Evolutionary conservation across 2,888 invertebrate genomes (phyloP), one percentile per base, ranked within the genome.

Genomic region (Artemia sinica): DNA sequence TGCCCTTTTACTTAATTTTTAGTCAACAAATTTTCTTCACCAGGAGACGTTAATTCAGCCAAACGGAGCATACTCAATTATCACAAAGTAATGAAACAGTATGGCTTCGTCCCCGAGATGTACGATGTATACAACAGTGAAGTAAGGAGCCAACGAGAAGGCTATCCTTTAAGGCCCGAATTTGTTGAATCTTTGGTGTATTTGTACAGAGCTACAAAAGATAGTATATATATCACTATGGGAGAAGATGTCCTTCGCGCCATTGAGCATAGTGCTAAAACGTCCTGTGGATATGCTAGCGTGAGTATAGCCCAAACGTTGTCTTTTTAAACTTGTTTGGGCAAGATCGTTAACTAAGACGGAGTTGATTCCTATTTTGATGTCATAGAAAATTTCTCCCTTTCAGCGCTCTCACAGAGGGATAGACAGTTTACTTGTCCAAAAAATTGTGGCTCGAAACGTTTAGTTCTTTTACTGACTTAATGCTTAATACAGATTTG

Each of bases 101-200:
- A 92, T 79, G 98, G 98, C 0, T 95, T 96, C 76, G 88, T 93
- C 0, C 98, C 98, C 0, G 98, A 99, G 77, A 95, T 96, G 76
- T 99, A 95, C 79, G 94, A 95, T 77, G 89, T 98, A 73, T 88
- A 91, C 0, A 28, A 14, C 8, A 87, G 86, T 0, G 90, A 91
- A 76, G 91, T 90, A 0, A 87, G 90, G 0, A 80, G 83, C 0
- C 87, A 91, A 72, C 82, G 95, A 14, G 87, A 88, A 76, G 91
- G 92, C 69, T 98, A 97, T 78, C 98, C 98, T 0, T 80, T 98
- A 63, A 81, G 98, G 66, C 98, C 98, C 0, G 98, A 99, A 78
- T 83, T 98, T 5, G 87, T 92, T 11, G 98, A 98, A 79, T 95
- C 95, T 18, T 87, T 93, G 50, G 93, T 97, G 94, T 94, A 96